These are phyloP conservation scores for Naja naja DNA, from an alignment of 2,113 vertebrate genomes.

Conservation along the genomic window DNA sequence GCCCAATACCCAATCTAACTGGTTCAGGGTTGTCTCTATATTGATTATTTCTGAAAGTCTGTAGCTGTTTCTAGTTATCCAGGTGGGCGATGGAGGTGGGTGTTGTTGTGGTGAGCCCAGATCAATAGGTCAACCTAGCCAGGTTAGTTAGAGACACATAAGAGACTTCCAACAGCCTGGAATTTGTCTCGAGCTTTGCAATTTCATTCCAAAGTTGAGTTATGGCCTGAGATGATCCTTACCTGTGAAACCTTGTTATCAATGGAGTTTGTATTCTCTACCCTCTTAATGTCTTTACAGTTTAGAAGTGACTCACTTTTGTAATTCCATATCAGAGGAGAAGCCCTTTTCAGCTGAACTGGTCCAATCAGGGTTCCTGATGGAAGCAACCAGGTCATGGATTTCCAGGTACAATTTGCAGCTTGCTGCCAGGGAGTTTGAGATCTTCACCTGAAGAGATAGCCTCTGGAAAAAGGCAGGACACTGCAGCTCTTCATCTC, in stretches of 20 bases:
- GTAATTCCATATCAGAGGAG: background rate
- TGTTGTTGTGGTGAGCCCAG: background rate
- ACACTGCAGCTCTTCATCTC: background rate
- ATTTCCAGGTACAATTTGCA: background rate
- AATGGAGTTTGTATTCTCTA: background rate
- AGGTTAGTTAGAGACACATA: background rate
- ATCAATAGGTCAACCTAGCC: background rate
- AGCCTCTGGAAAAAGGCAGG: background rate
- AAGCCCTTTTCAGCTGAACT: background rate
- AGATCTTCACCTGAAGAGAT: background rate
- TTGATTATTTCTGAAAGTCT: background rate
- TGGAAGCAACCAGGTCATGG: background rate
- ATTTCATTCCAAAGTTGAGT: background rate
- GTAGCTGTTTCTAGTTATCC: background rate
- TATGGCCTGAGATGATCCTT: background rate
- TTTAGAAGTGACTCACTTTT: background rate
- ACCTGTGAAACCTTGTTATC: background rate
- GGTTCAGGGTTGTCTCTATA: background rate
- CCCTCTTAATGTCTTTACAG: background rate
- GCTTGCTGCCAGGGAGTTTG: background rate
- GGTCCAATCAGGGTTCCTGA: background rate
- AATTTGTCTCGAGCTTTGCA: background rate
- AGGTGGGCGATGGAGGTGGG: background rate
- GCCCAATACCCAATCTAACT: background rate
- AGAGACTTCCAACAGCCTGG: background rate